A percentile compares a stretch with the other conserved stretches of the same genome.
Conservation (phyloP, 1,140 invertebrate species). For the Diabrotica virgifera region DNA sequence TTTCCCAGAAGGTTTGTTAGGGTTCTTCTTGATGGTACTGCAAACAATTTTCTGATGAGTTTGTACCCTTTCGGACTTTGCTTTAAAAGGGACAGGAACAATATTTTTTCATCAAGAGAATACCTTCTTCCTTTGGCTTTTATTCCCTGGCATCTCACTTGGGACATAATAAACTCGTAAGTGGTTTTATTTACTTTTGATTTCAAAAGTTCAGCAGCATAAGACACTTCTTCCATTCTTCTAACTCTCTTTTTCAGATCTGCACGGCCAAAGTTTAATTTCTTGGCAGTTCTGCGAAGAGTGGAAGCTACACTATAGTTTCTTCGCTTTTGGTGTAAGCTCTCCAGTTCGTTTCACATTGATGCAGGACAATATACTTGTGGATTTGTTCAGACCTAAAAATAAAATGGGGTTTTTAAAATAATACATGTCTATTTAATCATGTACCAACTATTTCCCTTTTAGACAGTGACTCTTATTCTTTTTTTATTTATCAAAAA, state of each 20-base stretch:
- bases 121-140: conserved; percentile 28
- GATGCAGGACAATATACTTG: too few species aligned
- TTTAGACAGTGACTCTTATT: too few species aligned
- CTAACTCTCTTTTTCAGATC: too few species aligned
- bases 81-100: conserved; percentile 34
- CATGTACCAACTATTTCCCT: too few species aligned
- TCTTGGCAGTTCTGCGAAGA: conserved; percentile 9
- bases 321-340: conserved; percentile 11
- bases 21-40: conserved; percentile 30
- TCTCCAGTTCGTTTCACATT: background rate
- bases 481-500: too few species aligned
- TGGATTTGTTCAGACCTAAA: too few species aligned
- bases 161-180: conserved; percentile 23
- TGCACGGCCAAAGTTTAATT: too few species aligned
- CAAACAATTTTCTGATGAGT: conserved; percentile 30
- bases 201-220: too few species aligned
- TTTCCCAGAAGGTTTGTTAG: conserved; percentile 30
- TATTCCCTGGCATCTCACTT: conserved; percentile 20
- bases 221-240: too few species aligned
- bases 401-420: too few species aligned
- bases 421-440: too few species aligned
- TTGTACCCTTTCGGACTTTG: conserved; percentile 36
- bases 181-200: conserved; percentile 18
- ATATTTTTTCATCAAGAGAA: conserved; percentile 34
- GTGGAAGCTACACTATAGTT: conserved; percentile 3